These are phyloP conservation scores for Formicarius rufipectus DNA, from an alignment of 2,113 vertebrate genomes.

Conservation along the genomic window DNA sequence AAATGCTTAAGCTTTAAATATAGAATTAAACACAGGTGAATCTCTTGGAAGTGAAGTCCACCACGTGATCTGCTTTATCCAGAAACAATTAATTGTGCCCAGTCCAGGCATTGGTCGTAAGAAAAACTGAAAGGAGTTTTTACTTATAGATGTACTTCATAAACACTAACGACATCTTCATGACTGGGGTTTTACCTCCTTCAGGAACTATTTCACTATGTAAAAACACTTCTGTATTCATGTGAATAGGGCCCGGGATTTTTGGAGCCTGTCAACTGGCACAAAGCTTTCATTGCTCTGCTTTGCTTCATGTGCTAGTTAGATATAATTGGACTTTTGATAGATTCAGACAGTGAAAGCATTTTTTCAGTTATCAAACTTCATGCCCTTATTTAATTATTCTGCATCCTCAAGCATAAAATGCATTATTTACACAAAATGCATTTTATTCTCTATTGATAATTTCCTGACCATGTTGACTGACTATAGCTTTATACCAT, in stretches of 20 bases:
- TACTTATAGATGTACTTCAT: neutral
- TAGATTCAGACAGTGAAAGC: neutral
- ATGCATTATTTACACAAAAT: constrained; percentile 10
- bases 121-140: neutral
- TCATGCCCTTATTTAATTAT: constrained; percentile 31
- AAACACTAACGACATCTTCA: neutral
- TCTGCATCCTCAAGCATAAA: constrained; percentile 16
- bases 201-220: neutral
- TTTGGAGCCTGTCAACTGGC: neutral
- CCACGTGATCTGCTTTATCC: neutral
- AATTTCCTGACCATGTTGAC: neutral
- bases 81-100: neutral
- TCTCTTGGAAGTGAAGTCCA: neutral
- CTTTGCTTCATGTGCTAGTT: neutral
- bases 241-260: neutral
- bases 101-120: neutral
- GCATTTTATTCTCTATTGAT: neutral
- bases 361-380: neutral
- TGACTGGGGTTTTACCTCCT: neutral
- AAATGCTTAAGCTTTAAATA: neutral
- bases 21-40: neutral
- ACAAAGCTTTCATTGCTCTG: neutral
- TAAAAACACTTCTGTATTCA: neutral
- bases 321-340: neutral
- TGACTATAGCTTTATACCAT: neutral